Conservation (phyloP, 1,140 invertebrate genomes). For the Caenorhabditis latens region DNA sequence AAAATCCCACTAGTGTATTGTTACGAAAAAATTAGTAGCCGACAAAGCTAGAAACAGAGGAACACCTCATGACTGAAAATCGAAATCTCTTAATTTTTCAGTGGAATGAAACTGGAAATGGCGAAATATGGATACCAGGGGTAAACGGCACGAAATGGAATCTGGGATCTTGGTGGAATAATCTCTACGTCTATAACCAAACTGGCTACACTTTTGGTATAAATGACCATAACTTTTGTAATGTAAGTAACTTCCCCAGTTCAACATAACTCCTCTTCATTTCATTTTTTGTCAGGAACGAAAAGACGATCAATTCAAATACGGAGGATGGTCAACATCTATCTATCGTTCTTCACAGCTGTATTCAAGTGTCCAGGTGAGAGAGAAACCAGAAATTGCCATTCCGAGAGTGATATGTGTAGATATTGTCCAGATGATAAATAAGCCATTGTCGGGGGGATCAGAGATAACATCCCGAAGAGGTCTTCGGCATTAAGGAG, state of each 20-base stretch:
- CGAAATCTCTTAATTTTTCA: background rate
- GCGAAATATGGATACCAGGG: background rate
- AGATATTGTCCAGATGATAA: background rate
- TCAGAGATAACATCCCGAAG: background rate
- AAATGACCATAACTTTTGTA: background rate
- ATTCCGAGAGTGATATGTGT: no score
- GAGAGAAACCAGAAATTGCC: background rate
- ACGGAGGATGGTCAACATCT: background rate
- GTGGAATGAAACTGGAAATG: conserved; percentile 20
- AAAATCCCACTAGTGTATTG: no score
- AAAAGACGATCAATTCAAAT: background rate
- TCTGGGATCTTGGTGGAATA: background rate
- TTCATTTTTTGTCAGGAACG: background rate
- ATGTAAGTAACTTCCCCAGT: background rate
- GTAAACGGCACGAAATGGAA: background rate
- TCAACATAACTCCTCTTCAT: background rate
- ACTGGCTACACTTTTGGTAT: background rate
- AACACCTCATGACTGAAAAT: no score
- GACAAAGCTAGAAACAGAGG: no score
- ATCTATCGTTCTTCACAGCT: conserved; percentile 16
- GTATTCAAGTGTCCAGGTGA: conserved; percentile 37
- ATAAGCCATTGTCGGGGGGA: conserved; percentile 5
- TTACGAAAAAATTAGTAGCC: no score
- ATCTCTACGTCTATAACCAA: background rate
- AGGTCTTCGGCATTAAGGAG: background rate